A percentile compares a stretch with the other conserved stretches of the same genome.
phyloP scores from a whole-genome alignment of 2,113 vertebrate genomes.

The Chloroceryle aenea region DNA sequence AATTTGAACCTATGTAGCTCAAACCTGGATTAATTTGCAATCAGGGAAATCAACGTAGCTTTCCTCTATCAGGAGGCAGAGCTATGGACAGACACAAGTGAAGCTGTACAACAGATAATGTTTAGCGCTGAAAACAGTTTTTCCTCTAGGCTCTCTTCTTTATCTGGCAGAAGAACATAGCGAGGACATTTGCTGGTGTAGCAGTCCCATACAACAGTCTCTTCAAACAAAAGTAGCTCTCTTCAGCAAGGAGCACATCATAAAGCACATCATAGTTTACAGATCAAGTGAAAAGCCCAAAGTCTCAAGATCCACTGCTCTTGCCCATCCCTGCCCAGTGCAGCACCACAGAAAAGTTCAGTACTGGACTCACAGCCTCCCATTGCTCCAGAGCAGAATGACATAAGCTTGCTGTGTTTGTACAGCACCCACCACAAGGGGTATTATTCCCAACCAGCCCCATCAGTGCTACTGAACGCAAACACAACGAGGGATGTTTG shows the following conservation, averaged over 20 bases:
- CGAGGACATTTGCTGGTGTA: neutral
- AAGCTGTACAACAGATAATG: conserved; percentile 35
- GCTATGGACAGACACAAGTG: neutral
- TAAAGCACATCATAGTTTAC: neutral
- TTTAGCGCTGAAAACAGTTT: neutral
- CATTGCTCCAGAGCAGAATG: neutral
- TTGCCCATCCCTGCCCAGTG: neutral
- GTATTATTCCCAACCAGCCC: neutral
- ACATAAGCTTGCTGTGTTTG: neutral
- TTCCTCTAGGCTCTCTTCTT: conserved; percentile 5
- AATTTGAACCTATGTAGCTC: conserved; percentile 43
- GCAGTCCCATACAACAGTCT: neutral
- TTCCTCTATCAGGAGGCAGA: neutral
- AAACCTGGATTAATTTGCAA: conserved; percentile 1
- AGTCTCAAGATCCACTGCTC: neutral
- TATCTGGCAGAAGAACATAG: neutral
- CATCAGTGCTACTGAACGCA: neutral
- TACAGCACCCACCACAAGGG: neutral
- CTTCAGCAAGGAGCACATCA: neutral
- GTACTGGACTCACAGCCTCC: neutral
- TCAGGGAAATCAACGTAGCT: neutral
- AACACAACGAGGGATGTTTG: neutral
- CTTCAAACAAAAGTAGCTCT: neutral
- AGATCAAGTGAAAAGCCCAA: neutral
- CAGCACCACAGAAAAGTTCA: neutral